A percentile compares a stretch with the other conserved stretches of the same genome.
These are phyloP conservation scores for Sandelia bainsii DNA, from an alignment of 2,797 vertebrate genomes.

Conservation along the genomic window DNA sequence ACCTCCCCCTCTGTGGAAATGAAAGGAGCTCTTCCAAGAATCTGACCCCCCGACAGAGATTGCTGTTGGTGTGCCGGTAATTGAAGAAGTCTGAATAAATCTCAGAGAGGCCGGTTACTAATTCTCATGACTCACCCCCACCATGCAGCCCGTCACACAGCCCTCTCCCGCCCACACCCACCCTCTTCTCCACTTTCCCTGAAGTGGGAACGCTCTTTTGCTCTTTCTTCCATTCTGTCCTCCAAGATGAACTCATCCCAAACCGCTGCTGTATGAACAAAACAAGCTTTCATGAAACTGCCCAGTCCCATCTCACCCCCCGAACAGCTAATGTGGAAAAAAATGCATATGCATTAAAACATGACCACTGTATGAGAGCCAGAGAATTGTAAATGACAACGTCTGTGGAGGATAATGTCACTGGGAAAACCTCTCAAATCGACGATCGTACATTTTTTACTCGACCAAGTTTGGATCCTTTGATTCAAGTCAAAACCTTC, in stretches of 20 bases:
- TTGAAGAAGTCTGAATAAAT: slow-evolving; percentile 60
- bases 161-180: slow-evolving; percentile 26
- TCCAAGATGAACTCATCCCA: slow-evolving; percentile 79
- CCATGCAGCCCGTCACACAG: slow-evolving; percentile 34
- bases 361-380: slow-evolving; percentile 34
- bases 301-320: slow-evolving; percentile 55
- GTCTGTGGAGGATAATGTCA: slow-evolving; percentile 28
- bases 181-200: slow-evolving; percentile 22
- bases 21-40: slow-evolving; percentile 54
- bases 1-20: slow-evolving; percentile 21
- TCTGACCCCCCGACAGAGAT: slow-evolving; percentile 46
- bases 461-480: not conserved
- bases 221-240: slow-evolving; percentile 74
- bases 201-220: slow-evolving; percentile 67
- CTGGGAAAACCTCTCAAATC: slow-evolving; percentile 27
- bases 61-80: slow-evolving; percentile 25
- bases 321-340: slow-evolving; percentile 60
- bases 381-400: slow-evolving; percentile 27
- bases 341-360: slow-evolving; percentile 48
- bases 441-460: not conserved
- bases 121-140: slow-evolving; percentile 75
- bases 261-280: slow-evolving; percentile 68
- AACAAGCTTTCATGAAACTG: slow-evolving; percentile 74
- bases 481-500: not conserved
- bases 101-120: slow-evolving; percentile 48